phyloP scores from a whole-genome alignment of 2,113 vertebrate species.

The Typhlomys cinereus region DNA sequence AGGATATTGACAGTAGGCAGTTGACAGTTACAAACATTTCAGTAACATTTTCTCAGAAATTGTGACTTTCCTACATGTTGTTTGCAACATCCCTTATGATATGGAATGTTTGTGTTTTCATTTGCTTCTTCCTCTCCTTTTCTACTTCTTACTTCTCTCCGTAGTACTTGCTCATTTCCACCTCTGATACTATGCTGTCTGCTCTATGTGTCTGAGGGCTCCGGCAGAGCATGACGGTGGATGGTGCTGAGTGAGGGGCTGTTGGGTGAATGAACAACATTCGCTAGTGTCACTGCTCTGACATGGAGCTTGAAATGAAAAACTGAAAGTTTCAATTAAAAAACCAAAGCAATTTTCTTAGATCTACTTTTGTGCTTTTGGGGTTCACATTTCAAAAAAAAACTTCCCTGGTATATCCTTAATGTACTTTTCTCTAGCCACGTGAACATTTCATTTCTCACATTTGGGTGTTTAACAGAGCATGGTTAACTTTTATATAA shows the following conservation, averaged over 20 bases:
- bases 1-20: neutral
- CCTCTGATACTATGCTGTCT: too few relatives aligned
- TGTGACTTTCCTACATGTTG: slow-evolving; percentile 27
- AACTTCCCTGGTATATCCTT: neutral
- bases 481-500: neutral
- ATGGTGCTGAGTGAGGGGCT: too few relatives aligned
- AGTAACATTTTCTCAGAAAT: slow-evolving; percentile 21
- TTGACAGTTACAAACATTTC: neutral
- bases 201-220: too few relatives aligned
- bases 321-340: too few relatives aligned
- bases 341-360: too few relatives aligned
- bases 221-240: too few relatives aligned
- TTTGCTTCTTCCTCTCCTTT: too few relatives aligned
- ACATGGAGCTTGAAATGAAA: too few relatives aligned
- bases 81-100: neutral
- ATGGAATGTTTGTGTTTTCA: slow-evolving; percentile 4
- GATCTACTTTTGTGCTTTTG: neutral
- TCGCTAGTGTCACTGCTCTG: too few relatives aligned
- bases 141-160: too few relatives aligned
- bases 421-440: slow-evolving; percentile 7
- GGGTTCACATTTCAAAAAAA: slow-evolving; percentile 27
- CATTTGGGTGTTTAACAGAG: neutral
- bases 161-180: too few relatives aligned
- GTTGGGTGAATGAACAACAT: too few relatives aligned
- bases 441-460: slow-evolving; percentile 18